Conservation (phyloP, 2,888 invertebrate genomes). For the Macrophya annulata region DNA sequence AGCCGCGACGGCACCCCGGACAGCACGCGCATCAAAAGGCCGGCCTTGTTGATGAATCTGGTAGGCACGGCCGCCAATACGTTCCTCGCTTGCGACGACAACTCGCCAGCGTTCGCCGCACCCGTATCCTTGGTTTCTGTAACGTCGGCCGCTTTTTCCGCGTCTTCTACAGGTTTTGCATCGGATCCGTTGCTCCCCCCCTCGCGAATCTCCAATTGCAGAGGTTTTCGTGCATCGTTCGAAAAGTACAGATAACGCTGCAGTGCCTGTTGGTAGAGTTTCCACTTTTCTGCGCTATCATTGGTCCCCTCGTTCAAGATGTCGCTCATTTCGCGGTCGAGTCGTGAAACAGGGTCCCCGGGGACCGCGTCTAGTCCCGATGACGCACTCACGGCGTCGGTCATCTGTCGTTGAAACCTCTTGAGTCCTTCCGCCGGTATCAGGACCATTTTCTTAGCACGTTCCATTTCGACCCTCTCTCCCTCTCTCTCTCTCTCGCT, state of each 20-base stretch:
- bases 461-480: neutral
- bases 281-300: slow-evolving; percentile 57
- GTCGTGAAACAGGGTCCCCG: slow-evolving; percentile 3
- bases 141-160: neutral
- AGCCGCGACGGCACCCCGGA: neutral
- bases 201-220: neutral
- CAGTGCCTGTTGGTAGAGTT: slow-evolving; percentile 50
- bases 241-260: slow-evolving; percentile 54
- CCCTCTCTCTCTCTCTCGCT: neutral
- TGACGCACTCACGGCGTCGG: neutral
- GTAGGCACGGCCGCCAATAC: neutral
- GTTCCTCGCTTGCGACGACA: neutral
- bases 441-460: slow-evolving; percentile 21
- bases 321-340: slow-evolving; percentile 17
- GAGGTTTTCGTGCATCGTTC: slow-evolving; percentile 1
- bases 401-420: slow-evolving; percentile 11
- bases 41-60: neutral
- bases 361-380: neutral
- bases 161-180: neutral
- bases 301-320: slow-evolving; percentile 35
- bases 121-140: neutral
- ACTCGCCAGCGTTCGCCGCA: neutral
- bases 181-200: neutral
- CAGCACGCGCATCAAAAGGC: neutral
- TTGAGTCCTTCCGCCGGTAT: slow-evolving; percentile 7